phyloP scores from a whole-genome alignment of 2,797 vertebrate genomes.

The Apogon hyalosoma region DNA sequence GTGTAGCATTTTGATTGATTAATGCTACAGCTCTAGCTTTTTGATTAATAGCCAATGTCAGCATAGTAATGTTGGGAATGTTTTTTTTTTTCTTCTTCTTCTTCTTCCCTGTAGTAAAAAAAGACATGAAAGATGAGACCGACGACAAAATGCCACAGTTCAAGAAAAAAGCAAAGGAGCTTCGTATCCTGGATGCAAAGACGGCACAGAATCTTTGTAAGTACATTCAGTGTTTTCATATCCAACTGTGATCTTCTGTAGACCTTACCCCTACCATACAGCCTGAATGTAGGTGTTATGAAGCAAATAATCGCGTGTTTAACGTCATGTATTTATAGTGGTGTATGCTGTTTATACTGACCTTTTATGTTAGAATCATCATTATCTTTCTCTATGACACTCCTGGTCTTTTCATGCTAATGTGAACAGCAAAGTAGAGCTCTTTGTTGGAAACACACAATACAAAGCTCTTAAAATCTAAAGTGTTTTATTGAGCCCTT shows the following conservation, averaged over 20 bases:
- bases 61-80: neutral
- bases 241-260: neutral
- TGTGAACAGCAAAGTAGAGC: conserved; percentile 3
- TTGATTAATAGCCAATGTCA: neutral
- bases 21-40: neutral
- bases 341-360: neutral
- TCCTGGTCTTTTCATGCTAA: conserved; percentile 14
- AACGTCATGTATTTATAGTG: conserved; percentile 3
- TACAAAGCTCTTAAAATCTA: conserved; percentile 1
- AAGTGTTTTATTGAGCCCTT: conserved; percentile 28
- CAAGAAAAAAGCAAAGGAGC: conserved; percentile 95
- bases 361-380: conserved; percentile 19
- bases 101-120: conserved; percentile 85
- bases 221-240: conserved; percentile 63
- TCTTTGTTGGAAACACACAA: conserved; percentile 15
- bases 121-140: conserved; percentile 82
- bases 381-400: conserved; percentile 10
- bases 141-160: conserved; percentile 86
- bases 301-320: neutral
- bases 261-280: neutral
- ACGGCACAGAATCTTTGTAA: conserved; percentile 97
- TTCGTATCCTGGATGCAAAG: conserved; percentile 93
- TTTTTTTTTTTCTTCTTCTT: neutral
- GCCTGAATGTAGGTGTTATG: neutral
- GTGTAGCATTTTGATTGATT: conserved; percentile 12